Evolutionary conservation across 2,888 invertebrate genomes (phyloP).

Genomic region (Agonopterix subpropinquella): DNA sequence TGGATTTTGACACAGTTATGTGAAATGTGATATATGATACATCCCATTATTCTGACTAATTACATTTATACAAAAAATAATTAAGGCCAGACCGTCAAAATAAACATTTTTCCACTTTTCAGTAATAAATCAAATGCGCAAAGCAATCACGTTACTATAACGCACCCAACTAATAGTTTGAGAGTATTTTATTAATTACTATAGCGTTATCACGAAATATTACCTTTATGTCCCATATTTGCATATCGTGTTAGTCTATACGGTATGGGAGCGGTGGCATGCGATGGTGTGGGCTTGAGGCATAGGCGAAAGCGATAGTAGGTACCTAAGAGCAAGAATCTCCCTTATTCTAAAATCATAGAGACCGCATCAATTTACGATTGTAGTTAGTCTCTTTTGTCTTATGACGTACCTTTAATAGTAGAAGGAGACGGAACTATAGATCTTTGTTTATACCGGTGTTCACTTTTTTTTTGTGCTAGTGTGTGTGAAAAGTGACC

Average conservation of each 20-base stretch:
- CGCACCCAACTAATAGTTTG: constrained; percentile 48
- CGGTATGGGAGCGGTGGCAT: constrained; percentile 54
- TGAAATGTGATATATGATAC: too few relatives aligned
- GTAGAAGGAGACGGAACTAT: too few relatives aligned
- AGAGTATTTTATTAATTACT: constrained; percentile 73
- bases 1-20: too few relatives aligned
- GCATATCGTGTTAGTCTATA: constrained; percentile 68
- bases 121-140: constrained; percentile 42
- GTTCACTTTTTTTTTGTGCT: too few relatives aligned
- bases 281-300: constrained; percentile 31
- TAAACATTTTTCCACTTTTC: constrained; percentile 5
- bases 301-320: constrained; percentile 11
- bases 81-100: constrained; percentile 39
- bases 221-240: constrained; percentile 71
- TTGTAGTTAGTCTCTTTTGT: too few relatives aligned
- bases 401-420: too few relatives aligned
- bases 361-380: too few relatives aligned
- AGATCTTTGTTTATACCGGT: too few relatives aligned
- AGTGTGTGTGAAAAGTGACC: too few relatives aligned
- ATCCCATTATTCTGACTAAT: too few relatives aligned
- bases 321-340: too few relatives aligned
- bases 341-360: too few relatives aligned
- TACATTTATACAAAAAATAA: constrained; percentile 17
- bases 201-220: constrained; percentile 68
- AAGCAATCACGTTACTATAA: constrained; percentile 42